These are phyloP conservation scores for Tyrophagus putrescentiae DNA, from an alignment of 1,140 invertebrate genomes.

Conservation along the genomic window DNA sequence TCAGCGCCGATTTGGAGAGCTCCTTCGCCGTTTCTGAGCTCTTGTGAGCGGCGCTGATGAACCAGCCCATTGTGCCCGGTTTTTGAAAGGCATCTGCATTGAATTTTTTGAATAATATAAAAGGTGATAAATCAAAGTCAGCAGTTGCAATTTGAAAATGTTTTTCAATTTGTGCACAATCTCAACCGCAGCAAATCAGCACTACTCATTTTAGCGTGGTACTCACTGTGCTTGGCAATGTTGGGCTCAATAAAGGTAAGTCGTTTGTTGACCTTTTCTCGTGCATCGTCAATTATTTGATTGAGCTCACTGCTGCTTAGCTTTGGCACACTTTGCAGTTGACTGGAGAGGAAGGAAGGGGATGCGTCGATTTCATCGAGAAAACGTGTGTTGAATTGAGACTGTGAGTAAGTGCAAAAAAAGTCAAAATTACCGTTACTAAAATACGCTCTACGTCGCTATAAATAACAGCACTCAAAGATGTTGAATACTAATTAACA, in stretches of 20 bases:
- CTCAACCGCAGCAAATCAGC: too few relatives aligned
- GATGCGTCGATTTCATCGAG: neutral
- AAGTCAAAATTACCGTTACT: too few relatives aligned
- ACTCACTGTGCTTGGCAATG: conserved; percentile 1
- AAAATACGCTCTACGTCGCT: too few relatives aligned
- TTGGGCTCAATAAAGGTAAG: neutral
- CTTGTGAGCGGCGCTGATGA: conserved; percentile 38
- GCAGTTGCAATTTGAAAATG: too few relatives aligned
- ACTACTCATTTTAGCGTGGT: neutral
- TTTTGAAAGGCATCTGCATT: conserved; percentile 35
- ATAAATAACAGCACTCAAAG: too few relatives aligned
- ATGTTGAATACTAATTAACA: too few relatives aligned
- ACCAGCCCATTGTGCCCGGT: conserved; percentile 39
- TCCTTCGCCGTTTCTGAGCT: conserved; percentile 37
- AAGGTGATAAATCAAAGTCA: too few relatives aligned
- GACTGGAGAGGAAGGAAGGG: too few relatives aligned
- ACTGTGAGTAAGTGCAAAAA: too few relatives aligned
- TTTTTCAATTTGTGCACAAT: too few relatives aligned
- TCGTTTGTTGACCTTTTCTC: conserved; percentile 2
- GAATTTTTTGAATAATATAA: conserved; percentile 4
- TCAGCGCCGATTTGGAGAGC: conserved; percentile 36
- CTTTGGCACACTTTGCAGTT: neutral
- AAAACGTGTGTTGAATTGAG: conserved; percentile 13
- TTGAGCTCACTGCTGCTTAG: neutral
- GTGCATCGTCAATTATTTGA: neutral